These are phyloP conservation scores for Hydrolagus affinis DNA, from an alignment of 2,113 vertebrate genomes.

Conservation along the genomic window DNA sequence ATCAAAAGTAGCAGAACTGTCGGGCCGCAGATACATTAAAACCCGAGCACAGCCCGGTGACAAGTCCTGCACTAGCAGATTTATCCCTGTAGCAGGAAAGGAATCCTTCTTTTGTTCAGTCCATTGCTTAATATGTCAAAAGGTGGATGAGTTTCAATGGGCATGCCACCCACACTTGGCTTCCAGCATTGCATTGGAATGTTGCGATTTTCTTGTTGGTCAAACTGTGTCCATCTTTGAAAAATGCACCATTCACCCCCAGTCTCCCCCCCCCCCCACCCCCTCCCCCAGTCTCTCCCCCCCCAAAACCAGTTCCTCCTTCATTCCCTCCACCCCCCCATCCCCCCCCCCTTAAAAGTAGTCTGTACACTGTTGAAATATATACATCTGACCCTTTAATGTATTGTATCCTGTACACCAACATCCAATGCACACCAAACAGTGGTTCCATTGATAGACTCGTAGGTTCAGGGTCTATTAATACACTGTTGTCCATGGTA, in stretches of 20 bases:
- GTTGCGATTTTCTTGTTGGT: background rate
- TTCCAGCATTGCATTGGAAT: background rate
- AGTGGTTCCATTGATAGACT: too few relatives aligned
- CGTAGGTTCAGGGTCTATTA: background rate
- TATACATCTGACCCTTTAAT: background rate
- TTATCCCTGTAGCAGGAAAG: background rate
- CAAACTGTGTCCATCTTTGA: background rate
- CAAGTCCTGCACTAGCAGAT: background rate
- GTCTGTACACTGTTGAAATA: background rate
- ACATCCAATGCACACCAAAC: too few relatives aligned
- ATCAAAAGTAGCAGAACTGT: background rate
- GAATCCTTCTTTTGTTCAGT: constrained; percentile 5
- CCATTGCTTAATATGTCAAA: background rate
- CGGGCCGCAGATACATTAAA: background rate
- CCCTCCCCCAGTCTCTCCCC: too few relatives aligned
- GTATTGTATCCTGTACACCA: too few relatives aligned
- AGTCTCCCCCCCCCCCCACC: background rate
- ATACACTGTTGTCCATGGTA: background rate
- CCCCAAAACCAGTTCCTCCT: too few relatives aligned
- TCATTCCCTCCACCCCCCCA: background rate
- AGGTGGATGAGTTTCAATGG: background rate
- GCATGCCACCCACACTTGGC: background rate
- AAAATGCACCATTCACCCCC: background rate
- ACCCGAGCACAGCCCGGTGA: background rate
- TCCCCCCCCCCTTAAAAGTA: background rate